Evolutionary conservation across 2,888 invertebrate species (phyloP), one percentile per base, ranked within the genome.

Genomic region (Cephus rjabovi): DNA sequence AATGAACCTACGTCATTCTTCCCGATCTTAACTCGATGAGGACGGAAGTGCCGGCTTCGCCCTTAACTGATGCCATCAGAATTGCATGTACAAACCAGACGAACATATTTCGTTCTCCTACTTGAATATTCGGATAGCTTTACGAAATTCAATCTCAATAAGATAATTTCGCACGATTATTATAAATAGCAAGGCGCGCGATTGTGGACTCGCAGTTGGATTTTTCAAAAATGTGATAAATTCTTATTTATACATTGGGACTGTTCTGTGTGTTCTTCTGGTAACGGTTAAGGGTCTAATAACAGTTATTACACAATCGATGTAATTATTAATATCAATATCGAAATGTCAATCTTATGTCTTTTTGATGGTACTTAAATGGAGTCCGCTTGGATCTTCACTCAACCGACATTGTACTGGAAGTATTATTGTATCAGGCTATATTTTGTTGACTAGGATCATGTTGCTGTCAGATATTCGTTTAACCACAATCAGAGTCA

Each of bases 291-390:
- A 71, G 71, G 71, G 71, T 71, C 34, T 71, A 79, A 80, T 76
- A 80, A 76, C 81, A 76, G 79, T 81, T 81, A 82, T 81, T 81
- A 84, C 85, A 84, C 86, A 86, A 83, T 90, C 84, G 86, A 87
- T 90, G 87, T 89, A 88, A 87, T 85, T 86, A 85, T 80, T 85
- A 86, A 86, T 86, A 88, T 87, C 81, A 83, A 84, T 89, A 88
- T 89, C 85, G 87, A 86, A 87, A 83, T 89, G 86, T 88, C 89
- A 89, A 87, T 89, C 87, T 88, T 85, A 86, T 89, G 86, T 89
- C 85, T 89, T 86, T 71, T 89, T 83, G 84, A 88, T 89, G 87
- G 88, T 90, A 89, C 88, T 89, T 89, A 89, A 89, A 74, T 23
- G 71, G 71, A 34, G 35, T 37, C 35, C 35, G 35, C n/a, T 34